These are phyloP conservation scores for Drosophila jambulina DNA, from an alignment of 1,140 invertebrate genomes.

Conservation along the genomic window DNA sequence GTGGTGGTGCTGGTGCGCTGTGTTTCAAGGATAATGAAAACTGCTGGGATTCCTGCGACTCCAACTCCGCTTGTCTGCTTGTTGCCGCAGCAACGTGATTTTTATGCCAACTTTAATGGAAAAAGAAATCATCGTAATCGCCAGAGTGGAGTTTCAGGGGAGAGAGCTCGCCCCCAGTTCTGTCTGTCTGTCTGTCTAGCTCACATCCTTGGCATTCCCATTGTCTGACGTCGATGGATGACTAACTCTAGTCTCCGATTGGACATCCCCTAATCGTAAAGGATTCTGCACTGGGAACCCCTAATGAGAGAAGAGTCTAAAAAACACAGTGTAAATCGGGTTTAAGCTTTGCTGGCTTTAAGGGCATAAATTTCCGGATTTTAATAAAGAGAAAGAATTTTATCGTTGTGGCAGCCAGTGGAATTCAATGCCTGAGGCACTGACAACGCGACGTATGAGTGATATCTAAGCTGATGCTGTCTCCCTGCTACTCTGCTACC, in stretches of 20 bases:
- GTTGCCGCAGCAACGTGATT: constrained; percentile 69
- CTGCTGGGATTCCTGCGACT: constrained; percentile 11
- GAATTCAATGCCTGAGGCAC: constrained; percentile 3
- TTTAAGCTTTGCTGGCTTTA: neutral
- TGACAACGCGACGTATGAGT: constrained; percentile 74
- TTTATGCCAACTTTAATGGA: constrained; percentile 73
- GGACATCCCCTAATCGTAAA: constrained; percentile 4
- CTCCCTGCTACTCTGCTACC: neutral
- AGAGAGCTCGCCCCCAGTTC: neutral
- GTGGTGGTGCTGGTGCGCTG: neutral
- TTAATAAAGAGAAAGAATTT: neutral
- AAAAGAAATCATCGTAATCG: constrained; percentile 41
- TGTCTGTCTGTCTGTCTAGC: constrained; percentile 1
- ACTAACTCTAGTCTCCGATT: neutral
- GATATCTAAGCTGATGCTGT: constrained; percentile 50
- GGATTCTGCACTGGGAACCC: neutral
- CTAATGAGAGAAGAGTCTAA: neutral
- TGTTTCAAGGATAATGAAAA: constrained; percentile 43
- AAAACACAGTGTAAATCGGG: neutral
- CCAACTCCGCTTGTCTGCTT: constrained; percentile 19
- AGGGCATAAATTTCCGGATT: neutral
- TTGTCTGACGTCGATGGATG: constrained; percentile 5
- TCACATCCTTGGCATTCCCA: constrained; percentile 14
- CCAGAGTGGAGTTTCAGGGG: neutral
- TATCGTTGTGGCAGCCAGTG: neutral